Base-by-base conservation (phyloP, 2,888 invertebrate genomes). In the Teleiodes luculella region DNA sequence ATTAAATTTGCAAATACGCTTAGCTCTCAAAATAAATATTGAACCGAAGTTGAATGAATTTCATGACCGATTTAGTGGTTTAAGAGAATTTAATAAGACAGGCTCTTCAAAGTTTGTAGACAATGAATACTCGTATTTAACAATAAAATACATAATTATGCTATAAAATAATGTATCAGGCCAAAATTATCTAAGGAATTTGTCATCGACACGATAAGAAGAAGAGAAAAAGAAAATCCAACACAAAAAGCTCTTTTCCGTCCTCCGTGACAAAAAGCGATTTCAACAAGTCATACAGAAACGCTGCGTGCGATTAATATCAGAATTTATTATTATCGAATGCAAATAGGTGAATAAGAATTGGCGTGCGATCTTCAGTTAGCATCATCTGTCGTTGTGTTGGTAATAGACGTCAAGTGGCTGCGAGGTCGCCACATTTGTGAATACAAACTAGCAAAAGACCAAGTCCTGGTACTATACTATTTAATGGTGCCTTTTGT, bases 391-490 rank as follows among this genome's bases (percentile, higher is more conserved):
- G 43, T n/a, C 43, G 24, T 24, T 41, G 39, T 39, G 18, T 39
- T 41, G 41, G 20, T 43, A 28, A 43, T 43, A 14, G 43, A 43
- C 43, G 43, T 20, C 43, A 43, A 43, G 43, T 43, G 20, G 13
- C 4, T n/a, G 20, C 43, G 28, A 43, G 43, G 43, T 24, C 28
- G 7, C 13, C 24, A 18, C 28, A 24, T 43, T 28, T 43, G 43
- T 43, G 43, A n/a, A 43, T 43, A 43, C 43, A 41, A 41, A 11
- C 39, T n/a, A n/a, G n/a, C n/a, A n/a, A n/a, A n/a, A 20, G 11
- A 41, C 39, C n/a, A 43, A 28, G 43, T 43, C 43, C 43, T 43
- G 43, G 43, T 43, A 24, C 43, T 43, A 28, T 28, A 20, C 43
- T 43, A 43, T 2, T 28, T 43, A 11, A 36, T 37, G 36, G 11